phyloP scores from a whole-genome alignment of 1,140 invertebrate genomes.

The Metopolophium dirhodum region DNA sequence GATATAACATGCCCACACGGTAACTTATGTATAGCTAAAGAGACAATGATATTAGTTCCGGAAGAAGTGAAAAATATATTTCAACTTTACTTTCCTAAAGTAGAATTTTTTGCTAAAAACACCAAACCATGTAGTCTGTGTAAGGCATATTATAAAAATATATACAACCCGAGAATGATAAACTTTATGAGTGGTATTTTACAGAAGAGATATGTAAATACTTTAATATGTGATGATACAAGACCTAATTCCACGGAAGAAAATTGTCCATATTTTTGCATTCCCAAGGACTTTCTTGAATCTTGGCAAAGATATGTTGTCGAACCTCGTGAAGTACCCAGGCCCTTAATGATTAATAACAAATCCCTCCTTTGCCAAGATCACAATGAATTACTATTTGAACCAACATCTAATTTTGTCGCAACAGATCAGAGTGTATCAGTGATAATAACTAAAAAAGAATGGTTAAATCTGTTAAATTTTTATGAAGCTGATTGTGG shows the following conservation, averaged over 20 bases:
- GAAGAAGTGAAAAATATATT: conserved; percentile 59
- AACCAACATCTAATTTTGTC: background rate
- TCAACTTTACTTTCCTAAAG: conserved; percentile 59
- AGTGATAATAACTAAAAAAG: background rate
- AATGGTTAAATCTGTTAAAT: background rate
- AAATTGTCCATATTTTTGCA: conserved; percentile 31
- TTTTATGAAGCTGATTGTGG: background rate
- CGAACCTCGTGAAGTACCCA: fast-evolving
- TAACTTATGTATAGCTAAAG: conserved; percentile 58
- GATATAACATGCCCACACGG: conserved; percentile 60
- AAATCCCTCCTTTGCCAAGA: background rate
- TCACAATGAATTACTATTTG: background rate
- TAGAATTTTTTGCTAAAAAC: conserved; percentile 57
- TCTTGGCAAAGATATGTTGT: conserved; percentile 59
- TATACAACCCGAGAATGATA: conserved; percentile 55
- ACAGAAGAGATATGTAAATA: no score
- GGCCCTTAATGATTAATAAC: background rate
- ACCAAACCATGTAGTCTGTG: conserved; percentile 58
- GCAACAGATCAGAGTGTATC: background rate
- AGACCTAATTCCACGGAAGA: no score
- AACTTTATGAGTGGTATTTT: no score
- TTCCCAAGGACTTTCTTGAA: conserved; percentile 58
- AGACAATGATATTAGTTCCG: conserved; percentile 58
- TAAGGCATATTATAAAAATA: background rate
- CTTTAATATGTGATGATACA: no score